Evolutionary conservation across 2,113 vertebrate genomes (phyloP).

Genomic region (Calonectris borealis): DNA sequence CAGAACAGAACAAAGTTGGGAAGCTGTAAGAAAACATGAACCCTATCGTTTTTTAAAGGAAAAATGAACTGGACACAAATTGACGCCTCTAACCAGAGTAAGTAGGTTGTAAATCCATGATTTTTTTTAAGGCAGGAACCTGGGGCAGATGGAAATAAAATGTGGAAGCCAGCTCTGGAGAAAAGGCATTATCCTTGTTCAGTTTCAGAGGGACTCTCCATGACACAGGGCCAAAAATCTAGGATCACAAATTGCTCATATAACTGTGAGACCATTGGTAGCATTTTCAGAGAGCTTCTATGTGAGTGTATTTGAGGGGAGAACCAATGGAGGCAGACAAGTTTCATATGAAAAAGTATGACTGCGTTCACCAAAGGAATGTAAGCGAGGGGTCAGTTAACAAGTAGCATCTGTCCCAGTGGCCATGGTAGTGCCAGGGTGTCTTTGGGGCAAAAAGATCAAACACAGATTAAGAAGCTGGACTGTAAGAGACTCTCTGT

Average conservation of each 20-base stretch:
- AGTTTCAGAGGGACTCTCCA: background rate
- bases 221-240: background rate
- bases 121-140: background rate
- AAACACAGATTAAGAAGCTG: background rate
- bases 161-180: background rate
- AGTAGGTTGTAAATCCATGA: background rate
- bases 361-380: background rate
- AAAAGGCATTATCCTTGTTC: background rate
- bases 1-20: conserved; percentile 58
- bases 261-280: background rate
- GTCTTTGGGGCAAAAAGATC: background rate
- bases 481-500: background rate
- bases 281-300: background rate
- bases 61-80: conserved; percentile 26
- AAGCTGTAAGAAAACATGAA: conserved; percentile 62
- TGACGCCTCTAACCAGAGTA: background rate
- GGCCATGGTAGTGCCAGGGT: background rate
- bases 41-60: background rate
- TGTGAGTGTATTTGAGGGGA: background rate
- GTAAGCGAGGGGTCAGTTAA: background rate
- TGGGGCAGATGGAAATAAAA: background rate
- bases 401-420: background rate
- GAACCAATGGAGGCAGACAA: background rate
- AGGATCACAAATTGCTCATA: background rate
- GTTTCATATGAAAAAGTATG: background rate